Conservation (phyloP, 2,797 vertebrate species). For the Melanotaenia parkinsoni region DNA sequence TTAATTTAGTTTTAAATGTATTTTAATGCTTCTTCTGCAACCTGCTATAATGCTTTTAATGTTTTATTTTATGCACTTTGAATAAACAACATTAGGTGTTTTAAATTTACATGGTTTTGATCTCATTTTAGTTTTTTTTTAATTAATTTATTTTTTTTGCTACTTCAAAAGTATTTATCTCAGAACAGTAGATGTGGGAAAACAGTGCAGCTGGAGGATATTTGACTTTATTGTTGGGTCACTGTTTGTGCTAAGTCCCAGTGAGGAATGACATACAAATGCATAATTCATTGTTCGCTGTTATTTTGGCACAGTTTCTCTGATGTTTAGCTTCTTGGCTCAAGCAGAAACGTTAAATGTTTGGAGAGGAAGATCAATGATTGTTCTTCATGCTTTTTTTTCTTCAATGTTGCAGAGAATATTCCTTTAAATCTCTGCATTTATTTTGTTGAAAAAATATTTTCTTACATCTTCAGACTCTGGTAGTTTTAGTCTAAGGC, state of each 20-base stretch:
- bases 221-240: background rate
- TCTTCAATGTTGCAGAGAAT: conserved; percentile 4
- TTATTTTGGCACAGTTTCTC: background rate
- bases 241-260: background rate
- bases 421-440: background rate
- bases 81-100: too few species aligned
- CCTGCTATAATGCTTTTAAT: too few species aligned
- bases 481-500: conserved; percentile 23
- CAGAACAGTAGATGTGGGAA: too few species aligned
- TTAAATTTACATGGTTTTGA: too few species aligned
- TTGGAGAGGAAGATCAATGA: background rate
- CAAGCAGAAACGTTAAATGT: background rate
- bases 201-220: background rate
- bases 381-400: background rate
- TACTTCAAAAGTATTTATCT: too few species aligned
- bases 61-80: too few species aligned
- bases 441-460: background rate
- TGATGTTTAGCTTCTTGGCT: background rate
- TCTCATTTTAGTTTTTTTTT: too few species aligned
- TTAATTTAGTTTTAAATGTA: too few species aligned
- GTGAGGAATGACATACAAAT: background rate
- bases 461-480: conserved; percentile 6
- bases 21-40: too few species aligned
- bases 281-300: background rate
- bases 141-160: too few species aligned